Percentiles rank a stretch among this genome's conserved stretches.
Conservation (phyloP, 1,140 invertebrate genomes). For the Drosophila hydei region DNA sequence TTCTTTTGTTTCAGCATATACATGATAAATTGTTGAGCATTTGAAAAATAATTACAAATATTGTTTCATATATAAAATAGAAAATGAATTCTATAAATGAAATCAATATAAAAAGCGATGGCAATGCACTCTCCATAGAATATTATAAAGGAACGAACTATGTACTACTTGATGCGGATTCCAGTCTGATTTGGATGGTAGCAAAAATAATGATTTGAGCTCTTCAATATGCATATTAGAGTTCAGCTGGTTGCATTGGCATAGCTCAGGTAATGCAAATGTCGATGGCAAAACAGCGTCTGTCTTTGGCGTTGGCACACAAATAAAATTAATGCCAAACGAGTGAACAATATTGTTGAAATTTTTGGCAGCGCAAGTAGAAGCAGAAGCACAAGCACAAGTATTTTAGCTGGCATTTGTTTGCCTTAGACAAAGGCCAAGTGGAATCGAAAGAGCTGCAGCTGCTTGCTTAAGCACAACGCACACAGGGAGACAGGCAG, state of each 20-base stretch:
- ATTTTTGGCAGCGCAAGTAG: slow-evolving; percentile 11
- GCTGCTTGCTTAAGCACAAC: slow-evolving; percentile 61
- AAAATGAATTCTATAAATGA: background rate
- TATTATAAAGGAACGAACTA: no score
- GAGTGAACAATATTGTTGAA: slow-evolving; percentile 30
- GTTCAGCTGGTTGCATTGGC: background rate
- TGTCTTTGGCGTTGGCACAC: slow-evolving; percentile 44
- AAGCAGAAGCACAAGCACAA: background rate
- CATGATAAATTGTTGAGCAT: background rate
- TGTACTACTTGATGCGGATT: no score
- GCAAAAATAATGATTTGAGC: background rate
- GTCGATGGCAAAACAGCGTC: slow-evolving; percentile 9
- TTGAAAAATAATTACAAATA: background rate
- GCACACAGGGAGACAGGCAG: slow-evolving; percentile 17
- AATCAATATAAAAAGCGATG: background rate
- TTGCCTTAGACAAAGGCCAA: slow-evolving; percentile 56
- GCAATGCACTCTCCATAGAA: no score
- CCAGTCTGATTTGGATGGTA: background rate
- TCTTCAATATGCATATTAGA: background rate
- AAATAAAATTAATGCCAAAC: slow-evolving; percentile 62
- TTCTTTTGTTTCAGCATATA: background rate
- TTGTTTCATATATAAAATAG: background rate
- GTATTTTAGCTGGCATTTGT: slow-evolving; percentile 47
- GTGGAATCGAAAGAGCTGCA: slow-evolving; percentile 53
- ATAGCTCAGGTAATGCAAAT: slow-evolving; percentile 41